Conservation (phyloP, 2,113 vertebrate genomes). For the Zosterops japonicus region DNA sequence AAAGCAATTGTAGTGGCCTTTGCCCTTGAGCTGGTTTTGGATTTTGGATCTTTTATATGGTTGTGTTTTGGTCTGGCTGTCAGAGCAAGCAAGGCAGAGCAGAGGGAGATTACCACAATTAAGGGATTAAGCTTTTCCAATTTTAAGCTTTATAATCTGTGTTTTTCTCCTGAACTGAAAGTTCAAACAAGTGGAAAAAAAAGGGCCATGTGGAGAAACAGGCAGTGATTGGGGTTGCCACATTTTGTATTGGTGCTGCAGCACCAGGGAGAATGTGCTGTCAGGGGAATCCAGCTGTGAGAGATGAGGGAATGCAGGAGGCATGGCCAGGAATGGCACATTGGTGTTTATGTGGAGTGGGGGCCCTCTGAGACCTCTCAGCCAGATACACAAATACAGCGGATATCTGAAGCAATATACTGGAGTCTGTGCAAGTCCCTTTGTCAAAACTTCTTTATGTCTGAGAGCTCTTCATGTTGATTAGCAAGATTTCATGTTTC, state of each 20-base stretch:
- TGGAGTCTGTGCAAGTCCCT: background rate
- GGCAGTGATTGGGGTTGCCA: accelerated
- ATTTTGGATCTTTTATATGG: background rate
- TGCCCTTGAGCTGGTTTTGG: background rate
- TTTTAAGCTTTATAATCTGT: background rate
- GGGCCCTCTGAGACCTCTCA: background rate
- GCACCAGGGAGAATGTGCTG: background rate
- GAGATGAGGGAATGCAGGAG: background rate
- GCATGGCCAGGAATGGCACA: too few species aligned
- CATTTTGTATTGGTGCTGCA: background rate
- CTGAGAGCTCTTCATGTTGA: background rate
- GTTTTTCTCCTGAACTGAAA: background rate
- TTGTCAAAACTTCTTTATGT: background rate
- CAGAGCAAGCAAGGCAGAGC: background rate
- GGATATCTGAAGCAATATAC: background rate
- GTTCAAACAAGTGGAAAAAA: background rate
- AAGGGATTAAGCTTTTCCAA: background rate
- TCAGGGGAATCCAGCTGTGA: background rate
- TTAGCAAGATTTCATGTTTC: background rate
- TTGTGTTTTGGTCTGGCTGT: background rate
- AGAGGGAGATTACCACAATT: background rate
- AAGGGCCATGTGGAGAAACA: background rate
- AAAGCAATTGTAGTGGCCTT: background rate
- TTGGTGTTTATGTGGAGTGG: background rate
- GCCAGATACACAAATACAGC: background rate